phyloP scores from a whole-genome alignment of 2,888 invertebrate genomes.

The Liodrosophila aerea region DNA sequence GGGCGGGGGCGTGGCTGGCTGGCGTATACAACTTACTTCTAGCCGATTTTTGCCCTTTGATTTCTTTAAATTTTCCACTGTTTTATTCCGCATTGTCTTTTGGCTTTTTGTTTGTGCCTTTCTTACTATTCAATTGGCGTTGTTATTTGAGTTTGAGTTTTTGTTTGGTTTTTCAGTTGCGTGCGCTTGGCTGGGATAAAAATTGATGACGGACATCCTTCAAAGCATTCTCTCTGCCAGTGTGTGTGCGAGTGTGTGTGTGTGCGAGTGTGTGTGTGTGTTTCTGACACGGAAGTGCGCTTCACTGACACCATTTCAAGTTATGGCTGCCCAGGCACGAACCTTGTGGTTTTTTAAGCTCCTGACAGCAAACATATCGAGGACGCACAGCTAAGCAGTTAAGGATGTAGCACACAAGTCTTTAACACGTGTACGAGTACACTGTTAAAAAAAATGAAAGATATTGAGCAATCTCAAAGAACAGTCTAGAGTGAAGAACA shows the following conservation, averaged over 20 bases:
- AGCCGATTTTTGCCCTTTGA: conserved; percentile 27
- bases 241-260: conserved; percentile 26
- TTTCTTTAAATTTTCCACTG: conserved; percentile 4
- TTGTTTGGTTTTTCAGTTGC: conserved; percentile 4
- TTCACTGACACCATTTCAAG: conserved; percentile 55
- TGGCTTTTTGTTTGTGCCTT: conserved; percentile 19
- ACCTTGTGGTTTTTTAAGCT: conserved; percentile 40
- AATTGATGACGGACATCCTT: conserved; percentile 53
- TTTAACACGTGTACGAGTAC: too few species aligned
- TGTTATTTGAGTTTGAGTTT: conserved; percentile 8
- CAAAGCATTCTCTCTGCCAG: conserved; percentile 8
- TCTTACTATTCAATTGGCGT: conserved; percentile 17
- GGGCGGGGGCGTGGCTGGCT: conserved; percentile 32
- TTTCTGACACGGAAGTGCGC: conserved; percentile 43
- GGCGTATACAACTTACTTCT: conserved; percentile 20
- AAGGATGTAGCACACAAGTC: too few species aligned
- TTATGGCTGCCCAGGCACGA: conserved; percentile 61
- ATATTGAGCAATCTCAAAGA: too few species aligned
- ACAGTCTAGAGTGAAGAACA: too few species aligned
- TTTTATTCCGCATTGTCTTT: conserved; percentile 18
- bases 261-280: conserved; percentile 30
- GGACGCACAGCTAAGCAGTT: neutral
- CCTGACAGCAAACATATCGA: conserved; percentile 24
- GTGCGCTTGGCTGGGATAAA: conserved; percentile 34
- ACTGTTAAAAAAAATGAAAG: too few species aligned